phyloP scores from a whole-genome alignment of 2,888 invertebrate species.

The Cosmia trapezina region DNA sequence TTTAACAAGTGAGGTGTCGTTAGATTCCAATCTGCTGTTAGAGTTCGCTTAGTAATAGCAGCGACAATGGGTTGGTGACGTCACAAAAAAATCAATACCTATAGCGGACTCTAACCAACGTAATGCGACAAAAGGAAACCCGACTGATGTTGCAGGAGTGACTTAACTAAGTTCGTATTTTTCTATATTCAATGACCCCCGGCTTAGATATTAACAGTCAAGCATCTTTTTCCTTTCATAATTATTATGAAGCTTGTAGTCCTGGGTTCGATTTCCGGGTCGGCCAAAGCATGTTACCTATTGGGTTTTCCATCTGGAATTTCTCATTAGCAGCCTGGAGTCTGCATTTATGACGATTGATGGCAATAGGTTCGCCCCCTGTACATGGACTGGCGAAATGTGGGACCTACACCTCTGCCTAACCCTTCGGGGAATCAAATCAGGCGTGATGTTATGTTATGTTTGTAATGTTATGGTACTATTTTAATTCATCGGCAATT shows the following conservation, averaged over 20 bases:
- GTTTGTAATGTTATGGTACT: not conserved
- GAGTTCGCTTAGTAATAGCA: not conserved
- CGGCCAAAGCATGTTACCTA: not conserved
- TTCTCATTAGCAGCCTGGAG: not conserved
- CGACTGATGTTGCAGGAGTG: not conserved
- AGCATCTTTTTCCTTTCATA: not conserved
- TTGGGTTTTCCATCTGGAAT: not conserved
- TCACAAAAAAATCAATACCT: not conserved
- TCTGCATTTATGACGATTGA: not conserved
- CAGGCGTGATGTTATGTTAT: not conserved
- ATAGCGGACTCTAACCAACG: not conserved
- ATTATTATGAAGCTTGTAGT: not conserved
- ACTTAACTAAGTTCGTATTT: not conserved
- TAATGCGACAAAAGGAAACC: not conserved
- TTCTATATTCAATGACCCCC: not conserved
- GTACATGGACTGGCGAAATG: not conserved
- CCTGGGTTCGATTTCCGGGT: not conserved
- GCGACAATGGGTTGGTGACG: not conserved
- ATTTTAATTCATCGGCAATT: conserved; percentile 3
- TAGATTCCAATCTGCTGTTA: not conserved
- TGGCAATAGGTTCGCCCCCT: not conserved
- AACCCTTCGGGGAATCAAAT: not conserved
- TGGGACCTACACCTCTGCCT: not conserved
- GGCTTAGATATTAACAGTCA: not conserved
- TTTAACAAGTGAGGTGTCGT: conserved; percentile 1